These are phyloP conservation scores for Poecilus cupreus DNA, from an alignment of 2,888 invertebrate species.

Conservation along the genomic window DNA sequence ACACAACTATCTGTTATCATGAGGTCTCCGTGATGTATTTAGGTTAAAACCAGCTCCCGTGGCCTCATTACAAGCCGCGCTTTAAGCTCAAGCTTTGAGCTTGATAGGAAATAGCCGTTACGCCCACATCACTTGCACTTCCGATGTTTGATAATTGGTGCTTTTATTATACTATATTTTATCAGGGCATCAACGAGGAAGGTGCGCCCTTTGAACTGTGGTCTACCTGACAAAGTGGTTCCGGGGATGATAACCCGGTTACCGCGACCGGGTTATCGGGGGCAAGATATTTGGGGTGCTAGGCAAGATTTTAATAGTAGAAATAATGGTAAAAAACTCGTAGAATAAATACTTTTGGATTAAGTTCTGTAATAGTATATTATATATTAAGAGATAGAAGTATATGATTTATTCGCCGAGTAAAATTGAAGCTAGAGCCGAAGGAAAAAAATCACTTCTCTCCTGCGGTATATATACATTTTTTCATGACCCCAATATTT, in stretches of 20 bases:
- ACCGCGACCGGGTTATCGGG: not conserved
- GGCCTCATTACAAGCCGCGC: not conserved
- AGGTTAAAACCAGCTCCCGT: constrained; percentile 2
- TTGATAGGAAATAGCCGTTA: not conserved
- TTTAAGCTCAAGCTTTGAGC: not conserved
- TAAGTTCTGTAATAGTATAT: no score
- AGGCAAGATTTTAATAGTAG: no score
- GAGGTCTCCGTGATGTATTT: not conserved
- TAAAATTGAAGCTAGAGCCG: no score
- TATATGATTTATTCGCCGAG: no score
- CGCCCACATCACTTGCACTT: constrained; percentile 3
- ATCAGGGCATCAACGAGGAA: not conserved
- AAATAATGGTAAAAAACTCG: no score
- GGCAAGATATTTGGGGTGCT: not conserved
- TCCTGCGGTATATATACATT: no score
- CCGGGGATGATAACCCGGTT: constrained; percentile 1
- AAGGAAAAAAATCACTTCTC: no score
- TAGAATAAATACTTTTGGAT: no score
- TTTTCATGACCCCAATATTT: no score
- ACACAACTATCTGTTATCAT: not conserved
- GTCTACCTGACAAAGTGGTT: not conserved
- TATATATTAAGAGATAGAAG: no score
- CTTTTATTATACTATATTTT: constrained; percentile 13
- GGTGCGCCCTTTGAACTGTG: not conserved
- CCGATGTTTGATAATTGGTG: not conserved